Conservation (phyloP, 1,140 invertebrate species). For the Heliconius hewitsoni region DNA sequence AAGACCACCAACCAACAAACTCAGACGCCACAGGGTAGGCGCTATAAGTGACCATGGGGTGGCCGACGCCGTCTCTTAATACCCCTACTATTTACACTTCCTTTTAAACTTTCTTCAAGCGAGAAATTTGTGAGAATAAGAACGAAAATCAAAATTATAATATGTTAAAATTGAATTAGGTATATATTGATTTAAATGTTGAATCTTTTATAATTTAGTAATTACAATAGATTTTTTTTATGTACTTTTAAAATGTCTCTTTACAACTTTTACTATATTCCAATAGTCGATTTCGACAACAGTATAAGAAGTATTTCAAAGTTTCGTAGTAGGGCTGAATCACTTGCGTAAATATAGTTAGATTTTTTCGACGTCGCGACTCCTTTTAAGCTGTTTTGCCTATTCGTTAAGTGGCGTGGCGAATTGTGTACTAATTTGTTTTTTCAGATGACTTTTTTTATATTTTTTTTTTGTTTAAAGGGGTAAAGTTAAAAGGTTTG, state of each 20-base stretch:
- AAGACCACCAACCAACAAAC: conserved; percentile 41
- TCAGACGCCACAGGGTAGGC: conserved; percentile 15
- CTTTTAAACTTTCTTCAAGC: background rate
- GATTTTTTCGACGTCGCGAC: conserved; percentile 62
- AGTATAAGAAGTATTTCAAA: background rate
- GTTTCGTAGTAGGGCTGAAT: conserved; percentile 22
- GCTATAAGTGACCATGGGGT: conserved; percentile 37
- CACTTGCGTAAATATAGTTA: conserved; percentile 47
- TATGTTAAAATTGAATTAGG: too few species aligned
- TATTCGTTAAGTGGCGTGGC: conserved; percentile 63
- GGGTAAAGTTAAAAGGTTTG: conserved; percentile 34
- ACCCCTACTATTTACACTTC: conserved; percentile 20
- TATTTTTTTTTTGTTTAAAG: conserved; percentile 43
- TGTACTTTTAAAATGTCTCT: too few species aligned
- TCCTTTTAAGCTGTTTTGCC: conserved; percentile 63
- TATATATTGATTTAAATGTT: too few species aligned
- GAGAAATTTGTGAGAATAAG: too few species aligned
- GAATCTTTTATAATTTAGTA: too few species aligned
- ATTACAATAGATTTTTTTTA: too few species aligned
- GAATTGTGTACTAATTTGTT: conserved; percentile 59
- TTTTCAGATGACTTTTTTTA: conserved; percentile 47
- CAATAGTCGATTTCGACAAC: too few species aligned
- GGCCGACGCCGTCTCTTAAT: conserved; percentile 23
- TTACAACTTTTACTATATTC: too few species aligned
- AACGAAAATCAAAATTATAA: too few species aligned